Conservation (phyloP, 2,113 vertebrate genomes). For the Leucoraja erinaceus region DNA sequence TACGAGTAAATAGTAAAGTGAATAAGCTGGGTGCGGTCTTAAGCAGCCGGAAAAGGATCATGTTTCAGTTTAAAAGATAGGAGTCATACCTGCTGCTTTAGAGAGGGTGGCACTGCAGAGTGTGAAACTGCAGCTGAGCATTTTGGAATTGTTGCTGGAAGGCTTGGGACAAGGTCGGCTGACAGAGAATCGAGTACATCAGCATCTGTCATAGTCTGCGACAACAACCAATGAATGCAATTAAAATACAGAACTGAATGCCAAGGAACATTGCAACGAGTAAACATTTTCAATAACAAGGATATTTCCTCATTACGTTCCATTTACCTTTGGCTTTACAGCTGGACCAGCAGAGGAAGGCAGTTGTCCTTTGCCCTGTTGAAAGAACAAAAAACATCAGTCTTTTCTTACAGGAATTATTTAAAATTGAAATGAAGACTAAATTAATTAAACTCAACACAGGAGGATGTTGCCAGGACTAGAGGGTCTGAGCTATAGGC, state of each 20-base stretch:
- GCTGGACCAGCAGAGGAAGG: not conserved
- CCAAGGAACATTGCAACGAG: not conserved
- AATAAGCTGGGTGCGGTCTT: too few species aligned
- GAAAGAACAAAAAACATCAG: not conserved
- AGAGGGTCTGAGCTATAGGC: too few species aligned
- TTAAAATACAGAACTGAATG: not conserved
- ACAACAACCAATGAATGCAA: not conserved
- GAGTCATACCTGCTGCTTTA: not conserved
- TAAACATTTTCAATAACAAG: not conserved
- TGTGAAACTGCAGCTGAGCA: slow-evolving; percentile 41
- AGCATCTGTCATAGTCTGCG: slow-evolving; percentile 55
- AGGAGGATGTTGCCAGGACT: too few species aligned
- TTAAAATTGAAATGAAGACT: too few species aligned
- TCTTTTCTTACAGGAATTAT: too few species aligned
- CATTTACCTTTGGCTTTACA: not conserved
- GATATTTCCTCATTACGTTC: not conserved
- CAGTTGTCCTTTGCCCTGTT: not conserved
- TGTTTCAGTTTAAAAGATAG: not conserved
- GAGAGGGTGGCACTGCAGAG: slow-evolving; percentile 36
- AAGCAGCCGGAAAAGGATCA: too few species aligned
- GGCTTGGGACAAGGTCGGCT: slow-evolving; percentile 48
- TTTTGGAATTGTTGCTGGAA: not conserved
- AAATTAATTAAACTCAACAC: too few species aligned
- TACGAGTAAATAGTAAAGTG: too few species aligned
- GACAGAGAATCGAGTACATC: slow-evolving; percentile 56